phyloP scores from a whole-genome alignment of 1,140 invertebrate species.

The Halictus rubicundus region DNA sequence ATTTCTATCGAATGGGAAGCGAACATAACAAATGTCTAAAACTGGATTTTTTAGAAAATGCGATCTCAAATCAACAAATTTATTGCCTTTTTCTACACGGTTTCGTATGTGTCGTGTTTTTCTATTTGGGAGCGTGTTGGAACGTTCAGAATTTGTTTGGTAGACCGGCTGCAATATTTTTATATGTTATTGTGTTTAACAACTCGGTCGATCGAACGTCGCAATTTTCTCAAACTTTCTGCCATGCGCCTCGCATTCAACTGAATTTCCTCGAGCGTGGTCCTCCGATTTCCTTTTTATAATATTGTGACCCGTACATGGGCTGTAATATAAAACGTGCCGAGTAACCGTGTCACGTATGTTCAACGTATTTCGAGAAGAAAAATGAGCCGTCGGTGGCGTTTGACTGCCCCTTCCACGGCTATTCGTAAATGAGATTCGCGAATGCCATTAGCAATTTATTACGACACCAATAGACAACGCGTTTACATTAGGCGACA shows the following conservation, averaged over 20 bases:
- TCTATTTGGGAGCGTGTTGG: no score
- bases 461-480: not conserved
- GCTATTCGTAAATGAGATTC: constrained; percentile 4
- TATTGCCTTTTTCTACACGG: no score
- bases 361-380: constrained; percentile 35
- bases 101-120: no score
- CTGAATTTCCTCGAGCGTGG: not conserved
- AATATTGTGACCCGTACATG: constrained; percentile 17
- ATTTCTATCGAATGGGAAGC: no score
- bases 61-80: no score
- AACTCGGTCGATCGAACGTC: not conserved
- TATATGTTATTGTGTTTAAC: not conserved
- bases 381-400: constrained; percentile 29
- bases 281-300: constrained; percentile 1
- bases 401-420: constrained; percentile 19
- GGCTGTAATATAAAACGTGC: constrained; percentile 20
- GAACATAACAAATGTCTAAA: no score
- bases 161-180: no score
- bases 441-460: constrained; percentile 1
- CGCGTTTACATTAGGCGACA: no score
- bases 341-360: constrained; percentile 40
- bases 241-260: not conserved
- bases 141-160: no score
- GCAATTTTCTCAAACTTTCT: constrained; percentile 2
- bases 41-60: no score